Conservation (phyloP, 2,888 invertebrate genomes). For the Stenolophus ochropezus region DNA sequence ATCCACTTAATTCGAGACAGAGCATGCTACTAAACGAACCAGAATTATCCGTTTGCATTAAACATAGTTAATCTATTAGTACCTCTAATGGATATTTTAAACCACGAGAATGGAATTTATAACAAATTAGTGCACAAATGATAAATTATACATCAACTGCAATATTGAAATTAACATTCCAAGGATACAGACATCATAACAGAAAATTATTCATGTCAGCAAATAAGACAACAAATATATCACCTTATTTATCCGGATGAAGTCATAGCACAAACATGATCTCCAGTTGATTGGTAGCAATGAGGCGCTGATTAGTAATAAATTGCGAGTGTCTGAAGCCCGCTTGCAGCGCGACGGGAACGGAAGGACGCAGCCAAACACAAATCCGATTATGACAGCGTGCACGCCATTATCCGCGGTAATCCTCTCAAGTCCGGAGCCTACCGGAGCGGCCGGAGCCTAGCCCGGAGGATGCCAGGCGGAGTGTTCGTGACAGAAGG, state of each 20-base stretch:
- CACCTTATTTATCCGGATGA: not conserved
- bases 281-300: slow-evolving; percentile 8
- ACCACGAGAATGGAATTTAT: too few species aligned
- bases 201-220: too few species aligned
- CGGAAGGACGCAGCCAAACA: slow-evolving; percentile 56
- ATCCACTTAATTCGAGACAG: too few species aligned
- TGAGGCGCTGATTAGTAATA: slow-evolving; percentile 39
- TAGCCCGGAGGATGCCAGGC: not conserved
- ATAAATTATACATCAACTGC: too few species aligned
- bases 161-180: too few species aligned
- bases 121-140: too few species aligned
- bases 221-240: not conserved
- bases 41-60: too few species aligned
- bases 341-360: not conserved
- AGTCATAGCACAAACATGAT: not conserved
- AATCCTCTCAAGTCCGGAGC: slow-evolving; percentile 56
- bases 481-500: not conserved
- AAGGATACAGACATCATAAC: too few species aligned
- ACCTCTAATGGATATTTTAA: too few species aligned
- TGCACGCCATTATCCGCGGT: slow-evolving; percentile 59
- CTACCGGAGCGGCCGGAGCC: slow-evolving; percentile 1
- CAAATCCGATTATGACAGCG: slow-evolving; percentile 66
- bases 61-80: too few species aligned
- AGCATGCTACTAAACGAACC: too few species aligned
- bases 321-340: not conserved